phyloP scores from a whole-genome alignment of 2,797 vertebrate genomes.

The Oreochromis mossambicus region DNA sequence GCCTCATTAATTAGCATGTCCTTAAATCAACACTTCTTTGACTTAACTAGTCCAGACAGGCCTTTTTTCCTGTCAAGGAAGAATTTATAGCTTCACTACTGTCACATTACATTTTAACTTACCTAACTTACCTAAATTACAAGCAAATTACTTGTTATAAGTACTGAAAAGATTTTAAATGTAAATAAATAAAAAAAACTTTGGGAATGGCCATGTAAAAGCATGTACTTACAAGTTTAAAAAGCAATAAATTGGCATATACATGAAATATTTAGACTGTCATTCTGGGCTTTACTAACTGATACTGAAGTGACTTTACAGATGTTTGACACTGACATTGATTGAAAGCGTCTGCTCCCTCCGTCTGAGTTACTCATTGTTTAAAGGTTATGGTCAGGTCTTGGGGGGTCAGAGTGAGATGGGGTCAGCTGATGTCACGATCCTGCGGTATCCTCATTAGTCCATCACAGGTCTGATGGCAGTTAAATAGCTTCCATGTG shows the following conservation, averaged over 20 bases:
- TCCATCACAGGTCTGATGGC: conserved; percentile 32
- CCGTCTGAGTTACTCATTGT: conserved; percentile 3
- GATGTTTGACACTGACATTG: not conserved
- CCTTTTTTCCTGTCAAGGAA: not conserved
- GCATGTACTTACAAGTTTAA: not conserved
- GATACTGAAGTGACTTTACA: not conserved
- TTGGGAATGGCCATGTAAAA: not conserved
- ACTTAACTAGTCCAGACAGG: fast-evolving
- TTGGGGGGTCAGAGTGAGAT: conserved; percentile 10
- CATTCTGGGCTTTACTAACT: not conserved
- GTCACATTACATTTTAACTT: not conserved
- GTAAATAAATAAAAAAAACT: not conserved
- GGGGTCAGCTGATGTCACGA: conserved; percentile 50
- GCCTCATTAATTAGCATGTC: not conserved
- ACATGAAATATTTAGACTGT: not conserved
- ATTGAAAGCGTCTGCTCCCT: conserved; percentile 6
- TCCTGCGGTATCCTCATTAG: conserved; percentile 48
- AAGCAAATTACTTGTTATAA: not conserved
- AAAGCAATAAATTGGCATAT: not conserved
- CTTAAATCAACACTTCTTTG: not conserved
- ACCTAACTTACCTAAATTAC: not conserved
- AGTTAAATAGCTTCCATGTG: conserved; percentile 56
- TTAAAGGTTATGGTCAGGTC: conserved; percentile 25
- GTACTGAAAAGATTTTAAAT: not conserved
- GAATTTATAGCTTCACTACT: not conserved